Conservation (phyloP, 2,113 vertebrate species). For the Dryoscopus gambensis region DNA sequence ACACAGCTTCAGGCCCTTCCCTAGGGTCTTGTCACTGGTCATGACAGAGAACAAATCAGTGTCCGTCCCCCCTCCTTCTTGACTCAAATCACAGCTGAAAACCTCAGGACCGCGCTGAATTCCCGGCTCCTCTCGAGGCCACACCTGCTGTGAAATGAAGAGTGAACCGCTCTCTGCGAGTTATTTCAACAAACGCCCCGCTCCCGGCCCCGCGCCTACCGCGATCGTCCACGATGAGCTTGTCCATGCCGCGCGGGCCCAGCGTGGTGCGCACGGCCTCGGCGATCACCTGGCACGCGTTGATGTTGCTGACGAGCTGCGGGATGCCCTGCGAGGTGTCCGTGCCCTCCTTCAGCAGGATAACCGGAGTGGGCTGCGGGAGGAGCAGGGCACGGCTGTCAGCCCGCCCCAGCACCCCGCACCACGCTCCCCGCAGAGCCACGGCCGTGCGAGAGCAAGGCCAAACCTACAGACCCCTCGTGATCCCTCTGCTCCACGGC, state of each 20-base stretch:
- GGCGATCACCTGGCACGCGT: conserved; percentile 94
- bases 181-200: too few species aligned
- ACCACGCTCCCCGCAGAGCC: fast-evolving
- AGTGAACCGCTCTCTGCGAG: too few species aligned
- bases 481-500: neutral
- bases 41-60: too few species aligned
- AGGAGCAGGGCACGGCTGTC: fast-evolving
- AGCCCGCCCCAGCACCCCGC: fast-evolving
- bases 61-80: too few species aligned
- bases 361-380: conserved; percentile 87
- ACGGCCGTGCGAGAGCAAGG: fast-evolving
- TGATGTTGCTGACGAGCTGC: conserved; percentile 97
- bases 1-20: too few species aligned
- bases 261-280: conserved; percentile 95
- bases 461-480: fast-evolving
- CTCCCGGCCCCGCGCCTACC: conserved; percentile 68
- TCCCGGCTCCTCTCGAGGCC: too few species aligned
- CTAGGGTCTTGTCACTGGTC: too few species aligned
- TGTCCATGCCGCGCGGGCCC: conserved; percentile 97
- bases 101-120: too few species aligned
- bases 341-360: conserved; percentile 95
- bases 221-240: conserved; percentile 90
- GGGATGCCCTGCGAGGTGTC: conserved; percentile 94
- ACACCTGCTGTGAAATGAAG: too few species aligned
- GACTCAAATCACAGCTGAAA: too few species aligned